Percentiles rank a stretch among this genome's conserved stretches.
Evolutionary conservation across 2,113 vertebrate genomes (phyloP).

Genomic region (Condylura cristata): DNA sequence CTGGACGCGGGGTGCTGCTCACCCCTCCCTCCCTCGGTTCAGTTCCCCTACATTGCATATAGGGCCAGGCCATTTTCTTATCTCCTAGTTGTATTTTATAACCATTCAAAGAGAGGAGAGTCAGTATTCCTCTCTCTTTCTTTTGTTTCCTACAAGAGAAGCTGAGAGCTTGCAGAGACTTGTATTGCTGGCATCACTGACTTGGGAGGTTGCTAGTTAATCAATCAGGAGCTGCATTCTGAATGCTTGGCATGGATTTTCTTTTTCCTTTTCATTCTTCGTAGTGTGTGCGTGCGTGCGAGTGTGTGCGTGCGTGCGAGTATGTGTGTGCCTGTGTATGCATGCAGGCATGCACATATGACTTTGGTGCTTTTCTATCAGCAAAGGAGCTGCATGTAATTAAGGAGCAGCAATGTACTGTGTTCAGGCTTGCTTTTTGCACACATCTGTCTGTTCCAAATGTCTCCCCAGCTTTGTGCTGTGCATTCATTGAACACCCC

Average conservation of each 20-base stretch:
- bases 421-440: neutral
- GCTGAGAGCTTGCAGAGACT: neutral
- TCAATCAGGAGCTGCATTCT: conserved; percentile 41
- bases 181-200: conserved; percentile 30
- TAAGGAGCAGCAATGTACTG: neutral
- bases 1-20: fast-evolving
- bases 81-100: conserved; percentile 32
- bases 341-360: neutral
- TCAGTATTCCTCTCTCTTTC: neutral
- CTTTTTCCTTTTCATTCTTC: conserved; percentile 44
- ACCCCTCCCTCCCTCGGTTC: neutral
- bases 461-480: neutral
- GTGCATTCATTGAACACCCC: neutral
- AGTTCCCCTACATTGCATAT: neutral
- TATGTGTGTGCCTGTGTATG: too few relatives aligned
- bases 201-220: conserved; percentile 47
- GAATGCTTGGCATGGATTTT: conserved; percentile 29
- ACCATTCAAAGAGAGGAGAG: conserved; percentile 25
- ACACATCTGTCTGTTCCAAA: conserved; percentile 62
- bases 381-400: neutral
- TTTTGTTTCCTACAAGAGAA: conserved; percentile 32
- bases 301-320: neutral
- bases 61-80: neutral
- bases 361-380: conserved; percentile 12
- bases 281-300: neutral